Percentiles rank a stretch among this genome's conserved stretches.
Conservation (phyloP, 2,888 invertebrate species). For the Stenoptilia bipunctidactyla region DNA sequence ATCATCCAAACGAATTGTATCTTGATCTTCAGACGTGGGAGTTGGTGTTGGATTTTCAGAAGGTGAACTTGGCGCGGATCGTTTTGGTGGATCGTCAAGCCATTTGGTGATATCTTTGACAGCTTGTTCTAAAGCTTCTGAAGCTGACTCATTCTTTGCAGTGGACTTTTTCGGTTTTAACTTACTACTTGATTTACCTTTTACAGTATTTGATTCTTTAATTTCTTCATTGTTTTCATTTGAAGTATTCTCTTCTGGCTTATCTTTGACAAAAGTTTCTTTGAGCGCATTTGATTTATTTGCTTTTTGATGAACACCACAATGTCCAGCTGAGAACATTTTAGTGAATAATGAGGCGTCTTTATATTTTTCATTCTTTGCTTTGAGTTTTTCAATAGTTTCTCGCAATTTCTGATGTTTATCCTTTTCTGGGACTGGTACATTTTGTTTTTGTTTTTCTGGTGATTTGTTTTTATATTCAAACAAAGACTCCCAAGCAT, state of each 20-base stretch:
- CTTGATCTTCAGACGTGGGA: constrained; percentile 72
- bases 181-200: constrained; percentile 34
- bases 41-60: constrained; percentile 82
- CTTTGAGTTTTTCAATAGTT: constrained; percentile 76
- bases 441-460: constrained; percentile 47
- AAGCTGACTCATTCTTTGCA: constrained; percentile 70
- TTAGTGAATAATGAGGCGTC: constrained; percentile 41
- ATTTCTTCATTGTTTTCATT: constrained; percentile 24
- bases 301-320: constrained; percentile 26
- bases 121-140: constrained; percentile 73
- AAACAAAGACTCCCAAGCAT: constrained; percentile 57
- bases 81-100: constrained; percentile 86
- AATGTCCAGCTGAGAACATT: constrained; percentile 34
- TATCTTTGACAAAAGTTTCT: constrained; percentile 26
- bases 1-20: constrained; percentile 57
- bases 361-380: constrained; percentile 71
- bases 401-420: constrained; percentile 64
- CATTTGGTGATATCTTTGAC: constrained; percentile 90
- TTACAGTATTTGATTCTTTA: constrained; percentile 22
- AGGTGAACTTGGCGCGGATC: constrained; percentile 82
- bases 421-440: constrained; percentile 48
- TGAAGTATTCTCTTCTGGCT: constrained; percentile 22
- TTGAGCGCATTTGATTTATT: constrained; percentile 21
- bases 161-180: constrained; percentile 53
- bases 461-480: constrained; percentile 52